Evolutionary conservation across 2,113 vertebrate genomes (phyloP), one percentile per base, ranked within the genome.

Genomic region (Nanger granti): DNA sequence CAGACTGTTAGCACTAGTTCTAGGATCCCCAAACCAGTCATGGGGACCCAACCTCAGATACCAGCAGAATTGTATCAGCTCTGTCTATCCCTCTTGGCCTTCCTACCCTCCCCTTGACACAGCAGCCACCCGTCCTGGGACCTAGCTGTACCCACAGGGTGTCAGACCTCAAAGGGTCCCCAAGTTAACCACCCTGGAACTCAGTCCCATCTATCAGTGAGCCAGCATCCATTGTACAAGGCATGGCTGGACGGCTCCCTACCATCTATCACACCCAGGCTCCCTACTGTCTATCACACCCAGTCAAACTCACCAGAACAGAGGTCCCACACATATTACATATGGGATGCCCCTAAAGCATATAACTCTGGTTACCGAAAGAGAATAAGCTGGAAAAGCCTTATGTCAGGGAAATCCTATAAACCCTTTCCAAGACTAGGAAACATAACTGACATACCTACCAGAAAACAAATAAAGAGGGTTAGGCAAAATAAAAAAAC

Each of bases 181-280:
- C 9, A 49, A 31, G 47, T 31, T 29, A 82, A 49, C 15, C 47
- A 34, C 47, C 17, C 29, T 52, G 29, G 79, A 15, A 34, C 47
- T 31, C 79, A 49, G 28, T 20, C 47, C 9, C 17, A 84, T 20
- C 49, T 34, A 54, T 52, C 49, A 54, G 10, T 24, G 18, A 84
- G 31, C 20, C 31, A 84, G 5, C 18, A 84, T 20, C 18, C 49
- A 84, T 54, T 84, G 49, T 54, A 24, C 31, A 54, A 54, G 18
- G 31, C 31, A 84, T 20, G 49, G 18, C 31, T n/a, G 29, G 82
- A 52, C 10, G 31, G 1, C 5, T 52, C 47, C 80, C 80, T 52
- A 54, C 18, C 2, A 0, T 54, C 31, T 84, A 13, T 24, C 31
- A 83, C 5, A 83, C 49, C 10, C 80, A 34, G 1, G 5, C 4